A percentile compares a stretch with the other conserved stretches of the same genome.
These are phyloP conservation scores for Ambastaia sidthimunki DNA, from an alignment of 2,797 vertebrate species.

Conservation along the genomic window DNA sequence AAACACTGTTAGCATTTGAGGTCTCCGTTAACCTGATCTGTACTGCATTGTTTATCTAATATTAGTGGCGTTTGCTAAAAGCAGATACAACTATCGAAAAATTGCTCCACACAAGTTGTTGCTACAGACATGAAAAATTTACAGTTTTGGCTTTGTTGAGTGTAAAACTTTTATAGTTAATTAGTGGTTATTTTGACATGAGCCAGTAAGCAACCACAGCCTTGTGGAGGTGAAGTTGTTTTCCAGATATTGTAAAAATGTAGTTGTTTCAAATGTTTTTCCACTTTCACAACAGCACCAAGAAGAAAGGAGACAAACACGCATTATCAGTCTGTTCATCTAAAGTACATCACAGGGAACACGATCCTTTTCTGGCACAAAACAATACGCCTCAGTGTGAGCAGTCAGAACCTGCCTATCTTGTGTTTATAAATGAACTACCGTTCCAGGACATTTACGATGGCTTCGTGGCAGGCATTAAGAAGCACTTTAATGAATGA, in stretches of 20 bases:
- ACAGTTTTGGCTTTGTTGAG: too few species aligned
- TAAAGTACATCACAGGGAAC: conserved; percentile 47
- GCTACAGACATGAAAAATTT: too few species aligned
- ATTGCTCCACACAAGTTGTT: too few species aligned
- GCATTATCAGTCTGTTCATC: conserved; percentile 43
- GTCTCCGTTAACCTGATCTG: background rate
- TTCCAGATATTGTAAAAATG: background rate
- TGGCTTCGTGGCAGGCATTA: conserved; percentile 75
- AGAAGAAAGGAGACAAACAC: conserved; percentile 28
- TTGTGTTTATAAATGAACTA: conserved; percentile 63
- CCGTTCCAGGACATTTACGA: conserved; percentile 80
- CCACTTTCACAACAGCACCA: background rate
- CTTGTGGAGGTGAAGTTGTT: background rate
- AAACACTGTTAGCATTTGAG: background rate
- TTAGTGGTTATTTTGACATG: background rate
- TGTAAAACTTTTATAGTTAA: background rate
- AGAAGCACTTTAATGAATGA: conserved; percentile 78
- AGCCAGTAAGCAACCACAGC: background rate
- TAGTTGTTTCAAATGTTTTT: background rate
- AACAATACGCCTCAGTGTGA: conserved; percentile 52
- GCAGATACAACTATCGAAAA: too few species aligned
- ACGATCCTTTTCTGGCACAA: conserved; percentile 46
- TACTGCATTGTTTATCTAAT: background rate
- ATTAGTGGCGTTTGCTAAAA: background rate
- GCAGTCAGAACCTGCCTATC: conserved; percentile 61